These are phyloP conservation scores for Drosophila algonquin DNA, from an alignment of 2,888 invertebrate species.

Conservation along the genomic window DNA sequence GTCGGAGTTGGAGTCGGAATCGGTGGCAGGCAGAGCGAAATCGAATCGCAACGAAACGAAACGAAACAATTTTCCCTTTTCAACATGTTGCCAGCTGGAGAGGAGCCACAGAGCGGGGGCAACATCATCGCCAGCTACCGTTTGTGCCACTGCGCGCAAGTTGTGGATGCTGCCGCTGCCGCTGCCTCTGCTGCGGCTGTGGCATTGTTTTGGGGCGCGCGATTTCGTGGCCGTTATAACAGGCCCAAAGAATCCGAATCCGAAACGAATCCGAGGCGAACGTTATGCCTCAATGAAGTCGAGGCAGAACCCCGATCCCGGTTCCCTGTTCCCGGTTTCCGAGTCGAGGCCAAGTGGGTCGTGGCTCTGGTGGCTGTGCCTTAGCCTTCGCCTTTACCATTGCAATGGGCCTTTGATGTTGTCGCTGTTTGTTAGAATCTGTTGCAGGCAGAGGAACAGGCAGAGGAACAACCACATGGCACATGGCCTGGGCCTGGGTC, in stretches of 20 bases:
- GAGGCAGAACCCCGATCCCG: neutral
- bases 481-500: neutral
- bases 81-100: slow-evolving; percentile 16
- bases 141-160: slow-evolving; percentile 43
- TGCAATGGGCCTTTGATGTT: slow-evolving; percentile 47
- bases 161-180: slow-evolving; percentile 6
- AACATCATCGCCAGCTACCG: slow-evolving; percentile 37
- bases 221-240: slow-evolving; percentile 61
- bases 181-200: slow-evolving; percentile 10
- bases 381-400: neutral
- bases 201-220: slow-evolving; percentile 49
- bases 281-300: slow-evolving; percentile 50
- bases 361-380: slow-evolving; percentile 22
- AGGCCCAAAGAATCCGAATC: slow-evolving; percentile 33
- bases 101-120: neutral
- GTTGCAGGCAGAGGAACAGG: slow-evolving; percentile 2
- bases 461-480: slow-evolving; percentile 9
- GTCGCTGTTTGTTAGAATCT: slow-evolving; percentile 56
- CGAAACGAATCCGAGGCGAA: slow-evolving; percentile 19
- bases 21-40: slow-evolving; percentile 23
- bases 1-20: neutral
- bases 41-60: slow-evolving; percentile 38
- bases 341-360: slow-evolving; percentile 43
- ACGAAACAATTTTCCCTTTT: slow-evolving; percentile 67
- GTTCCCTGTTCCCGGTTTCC: neutral